Percentiles rank a stretch among this genome's conserved stretches.
These are phyloP conservation scores for Diadema setosum DNA, from an alignment of 35 echinoderm and acorn worm species.

Conservation along the genomic window DNA sequence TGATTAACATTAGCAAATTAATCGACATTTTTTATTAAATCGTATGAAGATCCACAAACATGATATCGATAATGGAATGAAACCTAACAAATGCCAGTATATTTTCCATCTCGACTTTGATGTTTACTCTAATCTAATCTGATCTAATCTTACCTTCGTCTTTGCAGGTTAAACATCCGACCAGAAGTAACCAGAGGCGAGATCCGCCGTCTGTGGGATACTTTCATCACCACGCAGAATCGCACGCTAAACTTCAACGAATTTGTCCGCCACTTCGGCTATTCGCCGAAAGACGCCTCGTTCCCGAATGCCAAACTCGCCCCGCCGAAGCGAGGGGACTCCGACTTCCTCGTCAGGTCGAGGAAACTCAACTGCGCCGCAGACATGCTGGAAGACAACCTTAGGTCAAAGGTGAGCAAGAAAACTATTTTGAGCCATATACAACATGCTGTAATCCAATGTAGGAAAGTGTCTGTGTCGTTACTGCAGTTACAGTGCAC, in stretches of 20 bases:
- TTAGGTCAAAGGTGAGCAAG: slow-evolving; percentile 88
- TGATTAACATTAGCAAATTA: no score
- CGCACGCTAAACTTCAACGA: slow-evolving; percentile 62
- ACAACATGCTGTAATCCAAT: no score
- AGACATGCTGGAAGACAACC: slow-evolving; percentile 96
- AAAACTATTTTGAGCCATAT: no score
- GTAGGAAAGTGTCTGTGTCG: no score
- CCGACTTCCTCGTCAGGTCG: slow-evolving; percentile 88
- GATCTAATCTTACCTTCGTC: no score
- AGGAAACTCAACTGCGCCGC: slow-evolving; percentile 94
- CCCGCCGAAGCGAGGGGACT: slow-evolving; percentile 91
- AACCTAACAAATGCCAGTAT: no score
- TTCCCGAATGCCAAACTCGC: slow-evolving; percentile 94
- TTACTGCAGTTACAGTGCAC: no score
- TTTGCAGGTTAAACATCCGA: slow-evolving; percentile 57
- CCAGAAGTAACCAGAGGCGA: slow-evolving; percentile 88
- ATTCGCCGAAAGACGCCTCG: slow-evolving; percentile 51
- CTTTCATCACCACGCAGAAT: slow-evolving; percentile 74
- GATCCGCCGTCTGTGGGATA: slow-evolving; percentile 84
- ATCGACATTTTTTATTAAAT: no score
- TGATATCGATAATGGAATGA: no score
- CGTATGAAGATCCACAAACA: no score
- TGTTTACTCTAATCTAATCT: no score
- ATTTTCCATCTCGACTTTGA: no score
- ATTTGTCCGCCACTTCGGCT: slow-evolving; percentile 90